Base-by-base conservation (phyloP, 2,888 invertebrate species). In the Acleris literana region DNA sequence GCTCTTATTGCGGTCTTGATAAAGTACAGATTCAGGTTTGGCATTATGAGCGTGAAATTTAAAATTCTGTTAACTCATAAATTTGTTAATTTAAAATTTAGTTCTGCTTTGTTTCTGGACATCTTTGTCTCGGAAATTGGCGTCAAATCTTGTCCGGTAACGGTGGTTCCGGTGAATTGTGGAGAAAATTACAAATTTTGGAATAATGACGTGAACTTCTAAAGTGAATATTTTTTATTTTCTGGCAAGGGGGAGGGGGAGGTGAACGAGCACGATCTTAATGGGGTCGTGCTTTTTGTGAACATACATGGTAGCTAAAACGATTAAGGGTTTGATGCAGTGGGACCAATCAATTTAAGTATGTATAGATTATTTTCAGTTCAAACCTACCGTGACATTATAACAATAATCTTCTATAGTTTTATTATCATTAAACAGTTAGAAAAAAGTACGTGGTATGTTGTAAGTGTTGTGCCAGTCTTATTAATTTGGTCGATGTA, bases 91-190 rank as follows among this genome's bases (percentile, higher is more conserved):
- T 65, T 76, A 72, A 63, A 75, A 85, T 90, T 91, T 78, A 71
- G 90, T 88, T 89, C 86, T 85, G 86, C 90, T 83, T 92, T 89
- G 90, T 91, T 89, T 87, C 83, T 81, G 83, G 84, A 92, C 90
- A 91, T 91, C 92, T 92, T 91, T 91, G 90, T 92, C 82, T 81
- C 71, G 74, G 48, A 74, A 84, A 90, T 88, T 84, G 83, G 79
- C 85, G 81, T 86, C 69, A 76, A 83, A 82, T 83, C 77, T 78
- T 77, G 80, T 79, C 76, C 70, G 69, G 59, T 81, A 84, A 84
- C 79, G 79, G 81, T 74, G 63, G 83, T 83, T 86, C 73, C 76
- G 79, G 75, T 70, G 76, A 84, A 86, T 85, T 81, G 78, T 76
- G 75, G 82, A 81, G 85, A 78, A 78, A 86, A 88, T 87, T 84